Evolutionary conservation across 1,140 invertebrate species (phyloP).

Genomic region (Platyscapa corneri): DNA sequence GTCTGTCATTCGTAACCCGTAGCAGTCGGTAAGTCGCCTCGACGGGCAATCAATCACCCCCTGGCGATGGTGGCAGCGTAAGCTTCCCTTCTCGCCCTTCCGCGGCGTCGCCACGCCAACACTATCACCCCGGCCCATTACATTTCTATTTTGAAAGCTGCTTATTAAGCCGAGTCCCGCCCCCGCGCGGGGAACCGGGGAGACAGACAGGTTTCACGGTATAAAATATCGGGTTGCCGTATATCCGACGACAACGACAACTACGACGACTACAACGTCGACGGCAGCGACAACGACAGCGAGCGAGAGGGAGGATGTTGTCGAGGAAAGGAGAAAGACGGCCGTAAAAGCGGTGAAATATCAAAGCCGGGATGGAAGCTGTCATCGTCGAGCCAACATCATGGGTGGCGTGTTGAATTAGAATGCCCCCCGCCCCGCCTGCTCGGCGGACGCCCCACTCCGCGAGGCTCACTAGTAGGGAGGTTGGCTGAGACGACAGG

Average conservation of each 20-base stretch:
- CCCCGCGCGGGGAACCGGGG: constrained; percentile 53
- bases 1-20: constrained; percentile 74
- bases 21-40: constrained; percentile 73
- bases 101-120: constrained; percentile 32
- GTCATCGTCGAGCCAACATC: constrained; percentile 78
- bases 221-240: constrained; percentile 73
- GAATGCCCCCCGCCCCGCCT: constrained; percentile 65
- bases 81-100: not conserved
- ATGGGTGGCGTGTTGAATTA: constrained; percentile 80
- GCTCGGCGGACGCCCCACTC: not conserved
- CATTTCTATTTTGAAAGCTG: constrained; percentile 76
- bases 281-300: not conserved
- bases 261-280: not conserved
- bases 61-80: constrained; percentile 32
- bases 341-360: constrained; percentile 77
- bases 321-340: constrained; percentile 52
- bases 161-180: constrained; percentile 71
- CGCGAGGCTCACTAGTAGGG: not conserved
- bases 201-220: constrained; percentile 75
- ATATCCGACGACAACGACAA: constrained; percentile 33
- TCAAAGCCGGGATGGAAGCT: constrained; percentile 78
- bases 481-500: not conserved
- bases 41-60: constrained; percentile 75
- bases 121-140: constrained; percentile 68
- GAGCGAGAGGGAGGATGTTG: constrained; percentile 43